Conservation (phyloP, 2,113 vertebrate genomes). For the Phalacrocorax brasilianus region DNA sequence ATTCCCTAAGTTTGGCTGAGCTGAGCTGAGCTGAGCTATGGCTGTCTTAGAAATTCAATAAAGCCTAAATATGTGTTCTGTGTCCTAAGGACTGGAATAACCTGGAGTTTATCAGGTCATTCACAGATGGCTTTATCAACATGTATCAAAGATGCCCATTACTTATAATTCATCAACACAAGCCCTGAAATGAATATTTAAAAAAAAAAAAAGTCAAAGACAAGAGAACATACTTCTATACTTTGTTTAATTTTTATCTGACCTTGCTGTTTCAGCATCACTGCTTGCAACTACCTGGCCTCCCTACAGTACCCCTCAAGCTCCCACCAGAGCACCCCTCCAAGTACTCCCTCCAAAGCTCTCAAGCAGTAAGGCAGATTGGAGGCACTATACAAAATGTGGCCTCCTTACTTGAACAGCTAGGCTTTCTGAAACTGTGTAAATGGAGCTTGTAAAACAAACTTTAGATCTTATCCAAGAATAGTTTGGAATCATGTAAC, state of each 20-base stretch:
- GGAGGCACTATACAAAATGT: not conserved
- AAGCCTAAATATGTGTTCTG: not conserved
- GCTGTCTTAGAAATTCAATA: not conserved
- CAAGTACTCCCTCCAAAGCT: not conserved
- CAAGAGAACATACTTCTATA: not conserved
- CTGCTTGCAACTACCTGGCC: not conserved
- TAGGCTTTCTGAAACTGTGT: not conserved
- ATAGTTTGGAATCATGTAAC: not conserved
- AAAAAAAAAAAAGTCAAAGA: not conserved
- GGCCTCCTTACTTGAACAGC: not conserved
- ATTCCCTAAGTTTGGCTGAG: not conserved
- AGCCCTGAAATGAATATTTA: not conserved
- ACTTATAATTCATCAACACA: not conserved
- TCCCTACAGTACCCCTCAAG: not conserved
- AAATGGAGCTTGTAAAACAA: not conserved
- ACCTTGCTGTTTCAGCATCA: not conserved
- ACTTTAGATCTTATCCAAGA: not conserved
- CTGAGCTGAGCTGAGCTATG: not conserved
- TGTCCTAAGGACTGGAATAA: not conserved
- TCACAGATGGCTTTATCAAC: not conserved
- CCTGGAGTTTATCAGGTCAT: not conserved
- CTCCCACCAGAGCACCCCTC: not conserved
- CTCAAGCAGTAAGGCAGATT: not conserved
- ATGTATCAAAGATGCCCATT: not conserved
- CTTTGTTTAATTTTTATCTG: not conserved